Evolutionary conservation across 2,888 invertebrate genomes (phyloP).

Genomic region (Drosophila nr. fundita): DNA sequence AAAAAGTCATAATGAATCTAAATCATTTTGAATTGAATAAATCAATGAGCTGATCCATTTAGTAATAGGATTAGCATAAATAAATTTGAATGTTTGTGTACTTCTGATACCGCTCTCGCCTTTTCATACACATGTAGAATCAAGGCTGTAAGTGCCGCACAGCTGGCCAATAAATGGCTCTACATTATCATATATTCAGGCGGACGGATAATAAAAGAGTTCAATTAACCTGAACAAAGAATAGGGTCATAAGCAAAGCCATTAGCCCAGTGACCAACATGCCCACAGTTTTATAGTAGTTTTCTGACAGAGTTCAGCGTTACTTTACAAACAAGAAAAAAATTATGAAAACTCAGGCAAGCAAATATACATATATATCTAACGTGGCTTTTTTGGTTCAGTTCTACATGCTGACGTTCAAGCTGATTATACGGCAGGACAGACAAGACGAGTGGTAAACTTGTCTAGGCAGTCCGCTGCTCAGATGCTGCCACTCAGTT

Average conservation of each 20-base stretch:
- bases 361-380: conserved; percentile 28
- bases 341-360: conserved; percentile 33
- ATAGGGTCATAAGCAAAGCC: conserved; percentile 71
- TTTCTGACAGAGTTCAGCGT: conserved; percentile 50
- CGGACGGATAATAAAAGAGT: conserved; percentile 45
- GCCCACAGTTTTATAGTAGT: conserved; percentile 42
- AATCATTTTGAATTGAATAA: not conserved
- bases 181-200: conserved; percentile 35
- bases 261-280: conserved; percentile 79
- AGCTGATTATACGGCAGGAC: conserved; percentile 14
- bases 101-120: conserved; percentile 32
- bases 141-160: conserved; percentile 45
- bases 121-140: conserved; percentile 10
- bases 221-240: conserved; percentile 75
- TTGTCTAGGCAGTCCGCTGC: conserved; percentile 61
- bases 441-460: conserved; percentile 38
- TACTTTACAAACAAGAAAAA: conserved; percentile 17
- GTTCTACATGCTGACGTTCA: conserved; percentile 53
- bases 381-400: conserved; percentile 33
- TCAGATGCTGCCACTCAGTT: conserved; percentile 48
- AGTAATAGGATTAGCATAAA: conserved; percentile 4
- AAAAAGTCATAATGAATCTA: not conserved
- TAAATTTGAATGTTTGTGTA: conserved; percentile 32
- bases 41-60: not conserved
- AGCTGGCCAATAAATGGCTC: conserved; percentile 45